phyloP scores from a whole-genome alignment of 2,113 vertebrate genomes.

The Spheniscus mendiculus region DNA sequence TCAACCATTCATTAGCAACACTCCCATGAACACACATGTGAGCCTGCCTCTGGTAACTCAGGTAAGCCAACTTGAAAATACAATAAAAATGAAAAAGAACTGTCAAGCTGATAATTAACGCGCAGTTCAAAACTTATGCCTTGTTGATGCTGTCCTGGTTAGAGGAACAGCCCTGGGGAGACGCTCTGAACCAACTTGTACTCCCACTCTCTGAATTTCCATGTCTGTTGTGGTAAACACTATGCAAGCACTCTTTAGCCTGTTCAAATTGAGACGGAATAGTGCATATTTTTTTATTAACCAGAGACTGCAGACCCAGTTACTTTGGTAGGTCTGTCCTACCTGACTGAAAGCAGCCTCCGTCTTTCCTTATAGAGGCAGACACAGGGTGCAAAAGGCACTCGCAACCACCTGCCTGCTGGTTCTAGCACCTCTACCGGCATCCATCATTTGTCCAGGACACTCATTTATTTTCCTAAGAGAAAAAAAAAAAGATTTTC shows the following conservation, averaged over 20 bases:
- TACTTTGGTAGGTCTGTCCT: neutral
- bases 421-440: neutral
- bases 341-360: neutral
- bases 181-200: neutral
- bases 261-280: neutral
- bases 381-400: neutral
- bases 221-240: neutral
- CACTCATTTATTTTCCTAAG: neutral
- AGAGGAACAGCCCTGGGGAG: neutral
- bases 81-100: neutral
- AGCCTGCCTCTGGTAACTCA: neutral
- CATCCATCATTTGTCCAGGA: neutral
- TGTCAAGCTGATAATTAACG: neutral
- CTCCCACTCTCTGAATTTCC: neutral
- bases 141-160: neutral
- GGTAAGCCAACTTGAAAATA: neutral
- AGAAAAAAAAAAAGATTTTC: neutral
- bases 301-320: neutral
- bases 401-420: neutral
- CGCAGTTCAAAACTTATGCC: neutral
- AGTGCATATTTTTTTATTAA: neutral
- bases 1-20: neutral
- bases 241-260: neutral
- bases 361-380: neutral
- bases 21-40: neutral